Conservation (phyloP, 2,888 invertebrate genomes). For the Drosophila subquinaria region DNA sequence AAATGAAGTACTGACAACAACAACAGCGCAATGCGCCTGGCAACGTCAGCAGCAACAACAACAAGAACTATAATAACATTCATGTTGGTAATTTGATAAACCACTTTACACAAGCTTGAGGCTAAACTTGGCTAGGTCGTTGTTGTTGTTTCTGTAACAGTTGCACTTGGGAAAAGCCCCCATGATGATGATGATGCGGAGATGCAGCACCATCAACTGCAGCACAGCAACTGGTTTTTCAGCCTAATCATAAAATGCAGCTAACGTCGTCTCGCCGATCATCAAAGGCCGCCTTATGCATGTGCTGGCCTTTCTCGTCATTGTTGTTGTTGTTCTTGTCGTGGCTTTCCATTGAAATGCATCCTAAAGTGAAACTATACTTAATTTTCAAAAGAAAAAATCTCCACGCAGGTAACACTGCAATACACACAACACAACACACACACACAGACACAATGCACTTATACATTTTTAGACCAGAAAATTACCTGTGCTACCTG, state of each 20-base stretch:
- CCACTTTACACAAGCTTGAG: constrained; percentile 37
- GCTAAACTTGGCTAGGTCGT: constrained; percentile 32
- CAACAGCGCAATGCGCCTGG: constrained; percentile 47
- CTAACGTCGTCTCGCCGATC: constrained; percentile 50
- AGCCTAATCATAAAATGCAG: constrained; percentile 55
- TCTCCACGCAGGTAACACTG: constrained; percentile 66
- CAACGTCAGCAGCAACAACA: constrained; percentile 47
- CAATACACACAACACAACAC: constrained; percentile 27
- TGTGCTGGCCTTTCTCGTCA: constrained; percentile 20
- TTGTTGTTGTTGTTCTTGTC: constrained; percentile 16
- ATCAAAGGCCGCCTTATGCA: constrained; percentile 41
- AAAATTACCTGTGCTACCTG: constrained; percentile 69
- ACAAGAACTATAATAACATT: constrained; percentile 6
- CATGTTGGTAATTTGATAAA: constrained; percentile 58
- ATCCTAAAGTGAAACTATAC: constrained; percentile 65
- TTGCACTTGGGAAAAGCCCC: constrained; percentile 64
- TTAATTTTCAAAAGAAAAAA: constrained; percentile 67
- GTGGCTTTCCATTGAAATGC: constrained; percentile 69
- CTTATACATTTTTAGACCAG: constrained; percentile 6
- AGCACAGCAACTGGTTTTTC: constrained; percentile 51
- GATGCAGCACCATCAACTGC: constrained; percentile 21
- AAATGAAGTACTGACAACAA: constrained; percentile 44
- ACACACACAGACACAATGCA: neutral
- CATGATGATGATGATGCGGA: constrained; percentile 15
- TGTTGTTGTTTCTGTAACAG: constrained; percentile 34